Base-by-base conservation (phyloP, 2,113 vertebrate genomes). In the Pseudorasbora parva region DNA sequence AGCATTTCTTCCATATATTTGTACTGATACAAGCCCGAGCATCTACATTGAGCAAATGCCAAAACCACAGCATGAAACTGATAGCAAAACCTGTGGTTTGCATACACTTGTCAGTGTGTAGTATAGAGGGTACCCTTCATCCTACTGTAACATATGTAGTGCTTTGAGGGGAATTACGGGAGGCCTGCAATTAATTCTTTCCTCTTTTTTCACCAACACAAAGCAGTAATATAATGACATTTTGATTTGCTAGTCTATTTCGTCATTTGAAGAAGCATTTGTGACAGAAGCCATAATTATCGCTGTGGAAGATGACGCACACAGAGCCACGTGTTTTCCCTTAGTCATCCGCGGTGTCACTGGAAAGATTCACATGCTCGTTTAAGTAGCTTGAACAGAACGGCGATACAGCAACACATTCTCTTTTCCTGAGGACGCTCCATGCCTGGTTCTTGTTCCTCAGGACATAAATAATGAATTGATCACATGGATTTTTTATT, bases 241-340 rank as follows among this genome's bases (percentile, higher is more conserved):
- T 60, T 59, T 59, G 43, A 23, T 86, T 84, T 83, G 11, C 49
- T 27, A 62, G 23, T 54, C 59, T 23, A 45, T 78, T 81, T 12
- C n/a, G 11, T 59, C n/a, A 43, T 68, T 43, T 78, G 51, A 82
- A 86, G 43, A 49, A 82, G n/a, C 78, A 72, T 87, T 74, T 14
- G 12, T 74, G 54, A 66, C 79, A 45, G 76, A 72, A 84, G 49
- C 15, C 9, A 19, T 71, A 6, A 78, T 82, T 85, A 72, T 23
- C 78, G 41, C 76, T 23, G 73, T 81, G 59, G 84, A 71, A 78
- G 80, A 88, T 91, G 83, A 91, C 80, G 88, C 85, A 90, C 83
- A 59, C 62, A 57, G 5, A 3, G 86, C 85, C 86, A 83, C 83
- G 81, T 87, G 82, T 68, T n/a, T 86, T 72, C 14, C 60, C 82